These are phyloP conservation scores for Aleadryas rufinucha DNA, from an alignment of 2,113 vertebrate genomes.

Conservation along the genomic window DNA sequence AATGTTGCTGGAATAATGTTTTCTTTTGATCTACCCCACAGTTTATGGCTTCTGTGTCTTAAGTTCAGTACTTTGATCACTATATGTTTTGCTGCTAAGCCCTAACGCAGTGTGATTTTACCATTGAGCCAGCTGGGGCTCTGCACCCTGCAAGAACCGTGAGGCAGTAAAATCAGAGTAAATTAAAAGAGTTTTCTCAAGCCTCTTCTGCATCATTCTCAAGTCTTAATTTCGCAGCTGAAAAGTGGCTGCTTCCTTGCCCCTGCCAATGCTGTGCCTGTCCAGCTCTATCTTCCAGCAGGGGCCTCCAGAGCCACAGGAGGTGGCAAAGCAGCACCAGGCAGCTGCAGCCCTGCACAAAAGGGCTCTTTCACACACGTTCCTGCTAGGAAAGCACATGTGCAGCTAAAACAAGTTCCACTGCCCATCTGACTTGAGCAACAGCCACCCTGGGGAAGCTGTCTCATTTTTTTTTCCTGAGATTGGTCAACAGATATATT, in stretches of 20 bases:
- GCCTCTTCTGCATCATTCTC: not conserved
- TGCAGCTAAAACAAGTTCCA: constrained; percentile 19
- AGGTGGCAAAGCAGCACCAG: not conserved
- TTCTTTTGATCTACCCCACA: not conserved
- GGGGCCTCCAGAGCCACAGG: constrained; percentile 40
- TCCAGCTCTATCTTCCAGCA: constrained; percentile 35
- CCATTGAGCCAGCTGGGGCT: not conserved
- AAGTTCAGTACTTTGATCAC: constrained; percentile 14
- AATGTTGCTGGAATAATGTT: not conserved
- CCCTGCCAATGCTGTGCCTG: rapidly evolving
- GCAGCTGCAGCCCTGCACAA: constrained; percentile 49
- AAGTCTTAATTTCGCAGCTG: not conserved
- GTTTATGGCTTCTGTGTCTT: constrained; percentile 11
- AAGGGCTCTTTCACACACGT: constrained; percentile 25
- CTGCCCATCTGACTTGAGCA: constrained; percentile 31
- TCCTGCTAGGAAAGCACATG: constrained; percentile 26
- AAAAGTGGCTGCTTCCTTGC: not conserved
- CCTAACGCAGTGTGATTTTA: not conserved
- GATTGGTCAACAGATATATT: not conserved
- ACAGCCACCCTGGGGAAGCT: not conserved
- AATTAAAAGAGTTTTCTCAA: constrained; percentile 1
- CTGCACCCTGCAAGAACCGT: not conserved
- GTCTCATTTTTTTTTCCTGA: not conserved
- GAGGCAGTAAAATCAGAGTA: not conserved
- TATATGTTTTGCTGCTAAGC: not conserved